Evolutionary conservation across 1,140 invertebrate species (phyloP), one percentile per base, ranked within the genome.

Genomic region (Drosophila sp.): DNA sequence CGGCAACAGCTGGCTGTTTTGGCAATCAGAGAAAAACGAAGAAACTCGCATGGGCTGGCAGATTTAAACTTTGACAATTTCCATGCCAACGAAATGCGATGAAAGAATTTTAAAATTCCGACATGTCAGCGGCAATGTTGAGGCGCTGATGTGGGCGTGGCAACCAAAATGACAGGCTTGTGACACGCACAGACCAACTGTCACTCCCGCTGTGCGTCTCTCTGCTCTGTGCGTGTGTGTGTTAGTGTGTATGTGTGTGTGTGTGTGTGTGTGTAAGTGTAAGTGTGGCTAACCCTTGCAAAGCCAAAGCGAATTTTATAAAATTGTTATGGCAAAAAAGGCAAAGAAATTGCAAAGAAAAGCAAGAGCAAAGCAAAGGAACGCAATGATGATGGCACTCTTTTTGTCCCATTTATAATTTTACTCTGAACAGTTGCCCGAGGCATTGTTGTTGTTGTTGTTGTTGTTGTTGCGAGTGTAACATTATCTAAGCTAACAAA

Each of bases 401-500:
- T 62, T 67, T 56, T 64, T 64, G 45, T 69, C 43, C 50, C 57
- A 57, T 62, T 57, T 38, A 45, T 51, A 53, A 53, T 53, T 51
- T 72, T 74, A 11, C 48, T 29, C 36, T 27, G 32, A 40, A 40
- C 27, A 32, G 16, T 59, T 41, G 50, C 67, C 56, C 46, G 18
- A 32, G 40, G 67, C 62, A 53, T 38, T 45, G 59, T 62, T 58
- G 36, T 32, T 45, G 40, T 32, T 41, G 66, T 50, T 58, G 45
- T 59, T 73, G 69, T 66, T 73, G 65, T 51, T 78, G 34, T 11
- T 62, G 65, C 48, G 62, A 36, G 51, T 73, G 72, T 72, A 82
- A 78, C 82, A 86, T 86, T 86, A 86, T 86, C 82, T 86, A 82
- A 87, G 83, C 83, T 83, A 87, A 90, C 87, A 90, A 90, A 90